Percentiles rank a stretch among this genome's conserved stretches.
phyloP scores from a whole-genome alignment of 2,113 vertebrate species.

The Grantiella picta region DNA sequence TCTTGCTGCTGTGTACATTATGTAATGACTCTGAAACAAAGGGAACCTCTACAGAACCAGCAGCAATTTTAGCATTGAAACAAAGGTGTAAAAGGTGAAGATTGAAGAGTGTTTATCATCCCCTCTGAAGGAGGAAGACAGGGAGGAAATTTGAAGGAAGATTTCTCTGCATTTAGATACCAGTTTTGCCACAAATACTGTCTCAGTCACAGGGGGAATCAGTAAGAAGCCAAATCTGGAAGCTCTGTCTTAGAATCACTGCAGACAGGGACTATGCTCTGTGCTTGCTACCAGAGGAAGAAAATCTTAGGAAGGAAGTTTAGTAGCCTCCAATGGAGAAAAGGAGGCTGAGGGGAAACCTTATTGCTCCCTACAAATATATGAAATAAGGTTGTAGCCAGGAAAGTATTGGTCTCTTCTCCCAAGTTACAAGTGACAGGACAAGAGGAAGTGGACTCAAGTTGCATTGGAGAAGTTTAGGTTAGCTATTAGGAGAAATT shows the following conservation, averaged over 20 bases:
- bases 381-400: too few species aligned
- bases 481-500: background rate
- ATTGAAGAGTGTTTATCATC: accelerated
- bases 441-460: background rate
- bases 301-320: background rate
- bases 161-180: background rate
- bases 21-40: background rate
- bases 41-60: background rate
- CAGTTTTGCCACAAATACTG: background rate
- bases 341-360: background rate
- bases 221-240: background rate
- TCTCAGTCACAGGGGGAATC: background rate
- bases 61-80: background rate
- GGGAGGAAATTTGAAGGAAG: background rate
- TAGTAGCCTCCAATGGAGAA: background rate
- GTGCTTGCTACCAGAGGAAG: background rate
- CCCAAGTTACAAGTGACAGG: background rate
- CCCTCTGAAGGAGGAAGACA: background rate
- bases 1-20: background rate
- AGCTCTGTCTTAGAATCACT: background rate
- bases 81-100: background rate
- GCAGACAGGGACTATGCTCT: background rate
- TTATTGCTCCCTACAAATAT: background rate
- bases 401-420: accelerated
- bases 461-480: background rate